Conservation (phyloP, 2,797 vertebrate species). For the Macropus fuliginosus region DNA sequence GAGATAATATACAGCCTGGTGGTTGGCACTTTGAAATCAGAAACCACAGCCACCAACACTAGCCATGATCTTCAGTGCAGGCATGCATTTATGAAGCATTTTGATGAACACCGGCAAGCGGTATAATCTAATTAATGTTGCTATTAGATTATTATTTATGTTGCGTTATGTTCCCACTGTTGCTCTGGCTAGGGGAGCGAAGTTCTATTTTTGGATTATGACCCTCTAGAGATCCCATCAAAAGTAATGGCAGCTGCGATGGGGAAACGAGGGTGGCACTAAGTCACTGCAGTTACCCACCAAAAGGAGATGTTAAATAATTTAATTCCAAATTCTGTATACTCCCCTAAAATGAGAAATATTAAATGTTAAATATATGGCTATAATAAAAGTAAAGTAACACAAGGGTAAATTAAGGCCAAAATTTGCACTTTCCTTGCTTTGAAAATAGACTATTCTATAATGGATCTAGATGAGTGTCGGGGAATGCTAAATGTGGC, state of each 20-base stretch:
- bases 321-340: constrained; percentile 40
- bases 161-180: constrained; percentile 7
- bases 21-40: background rate
- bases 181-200: background rate
- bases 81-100: constrained; percentile 55
- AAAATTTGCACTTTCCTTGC: background rate
- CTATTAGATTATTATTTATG: constrained; percentile 70
- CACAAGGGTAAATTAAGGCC: constrained; percentile 56
- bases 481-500: background rate
- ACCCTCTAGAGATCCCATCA: constrained; percentile 47
- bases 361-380: constrained; percentile 20
- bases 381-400: constrained; percentile 48
- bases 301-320: constrained; percentile 58
- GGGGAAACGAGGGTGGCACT: background rate
- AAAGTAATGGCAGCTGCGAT: constrained; percentile 42
- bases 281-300: constrained; percentile 22
- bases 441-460: background rate
- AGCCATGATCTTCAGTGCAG: background rate
- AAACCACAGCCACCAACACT: background rate
- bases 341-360: constrained; percentile 57
- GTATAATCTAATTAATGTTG: constrained; percentile 58
- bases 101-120: constrained; percentile 66
- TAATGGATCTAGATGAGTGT: background rate
- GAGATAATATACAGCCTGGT: background rate
- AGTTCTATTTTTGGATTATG: background rate